Conservation (phyloP, 2,797 vertebrate species). For the Etheostoma nigrum region DNA sequence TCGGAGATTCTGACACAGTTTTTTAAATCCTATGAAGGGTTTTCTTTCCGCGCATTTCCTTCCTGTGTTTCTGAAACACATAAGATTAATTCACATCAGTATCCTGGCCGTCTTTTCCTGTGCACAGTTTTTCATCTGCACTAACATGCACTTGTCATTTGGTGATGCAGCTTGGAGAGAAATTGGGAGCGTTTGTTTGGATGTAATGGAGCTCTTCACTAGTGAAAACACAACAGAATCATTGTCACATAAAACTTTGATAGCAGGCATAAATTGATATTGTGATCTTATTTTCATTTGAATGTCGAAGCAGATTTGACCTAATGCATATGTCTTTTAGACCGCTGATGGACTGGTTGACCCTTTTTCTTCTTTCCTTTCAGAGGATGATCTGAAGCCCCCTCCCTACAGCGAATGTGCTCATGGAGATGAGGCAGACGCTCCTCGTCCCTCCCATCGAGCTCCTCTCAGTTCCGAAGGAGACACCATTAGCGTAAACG, state of each 20-base stretch:
- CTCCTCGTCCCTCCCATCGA: conserved; percentile 44
- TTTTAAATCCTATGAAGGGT: not conserved
- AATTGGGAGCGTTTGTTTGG: not conserved
- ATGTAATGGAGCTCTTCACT: not conserved
- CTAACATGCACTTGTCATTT: not conserved
- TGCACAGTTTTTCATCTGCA: not conserved
- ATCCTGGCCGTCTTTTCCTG: not conserved
- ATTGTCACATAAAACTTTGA: not conserved
- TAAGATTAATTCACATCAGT: not conserved
- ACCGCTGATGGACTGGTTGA: not conserved
- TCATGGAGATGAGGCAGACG: conserved; percentile 55
- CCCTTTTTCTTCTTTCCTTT: conserved; percentile 13
- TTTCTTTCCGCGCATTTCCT: not conserved
- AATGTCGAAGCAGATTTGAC: not conserved
- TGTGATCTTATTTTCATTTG: not conserved
- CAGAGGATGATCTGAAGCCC: conserved; percentile 88
- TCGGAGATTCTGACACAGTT: not conserved
- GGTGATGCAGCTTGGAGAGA: not conserved
- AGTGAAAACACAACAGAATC: not conserved
- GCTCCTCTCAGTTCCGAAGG: conserved; percentile 77
- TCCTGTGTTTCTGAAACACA: not conserved
- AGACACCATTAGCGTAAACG: conserved; percentile 76
- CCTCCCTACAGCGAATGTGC: conserved; percentile 89
- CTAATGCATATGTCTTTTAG: not conserved
- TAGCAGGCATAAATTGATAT: not conserved